Base-by-base conservation (phyloP, 2,113 vertebrate genomes). In the Trogon melanurus region DNA sequence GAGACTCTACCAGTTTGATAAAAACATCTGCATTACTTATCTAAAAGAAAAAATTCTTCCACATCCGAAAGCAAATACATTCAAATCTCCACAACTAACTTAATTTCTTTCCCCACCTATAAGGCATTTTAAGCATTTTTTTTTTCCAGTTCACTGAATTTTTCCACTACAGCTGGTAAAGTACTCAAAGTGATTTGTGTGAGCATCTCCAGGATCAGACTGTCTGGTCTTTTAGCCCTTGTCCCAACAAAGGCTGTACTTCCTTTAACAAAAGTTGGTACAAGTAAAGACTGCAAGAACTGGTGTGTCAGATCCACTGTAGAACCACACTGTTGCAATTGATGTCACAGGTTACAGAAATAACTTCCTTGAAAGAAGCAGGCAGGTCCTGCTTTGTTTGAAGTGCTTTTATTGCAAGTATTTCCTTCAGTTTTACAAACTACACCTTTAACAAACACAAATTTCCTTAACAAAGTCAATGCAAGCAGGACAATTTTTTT, bases 361-460 rank as follows among this genome's bases (percentile, higher is more conserved):
- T 78, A 74, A 96, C 96, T 97, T 97, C 97, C 94, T 97, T 95
- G 41, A 94, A 87, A 91, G 89, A 85, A 91, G 11, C 6, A 66
- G 25, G 22, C 71, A 82, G 44, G 66, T 93, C 27, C 61, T 48
- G 9, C 44, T 95, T 61, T 50, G 64, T 91, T 57, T 85, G 69
- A 89, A 95, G 38, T 79, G 48, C 36, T 82, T 92, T 89, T 82
- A 80, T 50, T 78, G 61, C 91, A 88, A 88, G 25, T 34, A 71
- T 64, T 93, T 95, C 79, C 69, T 79, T 79, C 76, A 57, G 32
- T 53, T 95, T 95, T 83, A 78, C 29, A 85, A 79, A 65, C 21
- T 7, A 70, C 88, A 45, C 71, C 78, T 79, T 80, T 27, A 79
- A 83, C 50, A 94, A 91, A 74, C 4, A 67, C 8, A 10, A 27